Percentiles rank a stretch among this genome's conserved stretches.
These are phyloP conservation scores for Tethya wilhelma DNA, from an alignment of 37 sponge, comb jelly and placozoan species.

Conservation along the genomic window DNA sequence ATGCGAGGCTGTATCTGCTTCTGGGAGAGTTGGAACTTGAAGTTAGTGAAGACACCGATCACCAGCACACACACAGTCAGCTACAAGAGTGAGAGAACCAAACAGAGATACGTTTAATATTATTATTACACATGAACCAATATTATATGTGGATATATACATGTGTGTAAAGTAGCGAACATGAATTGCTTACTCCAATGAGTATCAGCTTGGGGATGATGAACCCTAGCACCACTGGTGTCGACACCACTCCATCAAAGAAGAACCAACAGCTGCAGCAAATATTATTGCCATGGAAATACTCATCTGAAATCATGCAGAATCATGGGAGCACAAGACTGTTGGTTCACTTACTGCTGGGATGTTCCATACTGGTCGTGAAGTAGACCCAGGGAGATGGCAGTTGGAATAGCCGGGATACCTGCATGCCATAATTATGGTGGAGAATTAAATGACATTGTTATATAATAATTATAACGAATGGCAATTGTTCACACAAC, in stretches of 20 bases:
- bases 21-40: not conserved
- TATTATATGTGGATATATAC: no score
- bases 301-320: not conserved
- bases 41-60: not conserved
- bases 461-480: no score
- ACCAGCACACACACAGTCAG: not conserved
- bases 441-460: not conserved
- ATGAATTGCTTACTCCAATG: not conserved
- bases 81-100: not conserved
- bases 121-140: no score
- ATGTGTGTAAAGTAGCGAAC: no score
- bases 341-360: not conserved
- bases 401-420: conserved; percentile 7
- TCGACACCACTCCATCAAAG: not conserved
- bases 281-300: not conserved
- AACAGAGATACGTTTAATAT: no score
- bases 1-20: not conserved
- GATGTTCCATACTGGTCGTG: conserved; percentile 1
- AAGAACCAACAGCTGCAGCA: conserved; percentile 1
- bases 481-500: no score
- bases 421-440: not conserved
- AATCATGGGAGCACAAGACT: not conserved
- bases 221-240: not conserved
- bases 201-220: not conserved
- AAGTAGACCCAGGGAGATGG: not conserved